Evolutionary conservation across 2,888 invertebrate genomes (phyloP), one percentile per base, ranked within the genome.

Genomic region (Thelaira solivaga): DNA sequence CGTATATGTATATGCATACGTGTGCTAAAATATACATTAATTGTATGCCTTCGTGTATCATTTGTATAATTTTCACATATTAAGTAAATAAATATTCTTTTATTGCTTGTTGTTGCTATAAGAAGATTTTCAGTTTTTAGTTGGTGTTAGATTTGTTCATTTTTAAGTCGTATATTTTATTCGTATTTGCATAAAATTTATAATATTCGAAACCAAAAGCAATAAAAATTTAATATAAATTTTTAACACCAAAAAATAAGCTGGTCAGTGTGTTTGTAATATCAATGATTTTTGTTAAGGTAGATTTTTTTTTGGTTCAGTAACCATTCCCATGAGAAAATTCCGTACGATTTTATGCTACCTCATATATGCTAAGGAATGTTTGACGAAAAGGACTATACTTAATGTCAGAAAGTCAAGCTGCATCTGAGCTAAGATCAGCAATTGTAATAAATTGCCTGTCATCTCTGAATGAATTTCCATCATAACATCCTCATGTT

Each of bases 1-100:
- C n/a, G n/a, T n/a, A 11, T 31, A 31, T 31, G 4, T 4, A 34
- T 34, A n/a, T 34, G 2, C 34, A n/a, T n/a, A 13, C 16, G 5
- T 6, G 16, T 39, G 36, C 7, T 13, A 6, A 13, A 1, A 13
- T 13, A 36, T 2, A 36, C 1, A 6, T 10, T 39, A 39, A 39
- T 31, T 64, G 41, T 49, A 43, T 36, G 26, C 13, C 47, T 36
- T 11, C 20, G 72, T 29, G 55, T 61, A 55, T 31, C 75, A 76
- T 82, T 82, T 80, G 81, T 81, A 82, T 80, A 81, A 81, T 82
- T 81, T 82, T 81, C 76, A 73, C 73, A 81, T 81, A 22, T 34
- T 45, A 74, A 72, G 76, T 75, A 74, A 81, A 82, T 64, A 59
- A n/a, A n/a, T n/a, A n/a, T n/a, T 73, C 41, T 68, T 69, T 77